Evolutionary conservation across 2,113 vertebrate genomes (phyloP).

Genomic region (Nerophis ophidion): DNA sequence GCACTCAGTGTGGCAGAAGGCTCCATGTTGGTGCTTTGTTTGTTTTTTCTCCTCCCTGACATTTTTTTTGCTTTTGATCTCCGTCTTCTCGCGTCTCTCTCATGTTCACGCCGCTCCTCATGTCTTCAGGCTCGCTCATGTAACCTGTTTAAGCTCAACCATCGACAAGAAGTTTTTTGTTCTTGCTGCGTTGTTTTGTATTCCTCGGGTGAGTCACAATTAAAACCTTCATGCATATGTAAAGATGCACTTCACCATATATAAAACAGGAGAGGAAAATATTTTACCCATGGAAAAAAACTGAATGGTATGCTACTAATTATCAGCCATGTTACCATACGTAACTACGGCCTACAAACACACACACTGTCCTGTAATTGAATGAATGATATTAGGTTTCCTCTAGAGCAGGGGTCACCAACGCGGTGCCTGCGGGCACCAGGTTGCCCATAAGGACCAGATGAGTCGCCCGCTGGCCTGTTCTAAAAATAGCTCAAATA

Average conservation of each 20-base stretch:
- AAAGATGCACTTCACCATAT: conserved; percentile 25
- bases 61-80: conserved; percentile 1
- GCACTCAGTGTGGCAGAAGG: conserved; percentile 47
- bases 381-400: too few species aligned
- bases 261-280: not conserved
- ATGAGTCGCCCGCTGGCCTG: too few species aligned
- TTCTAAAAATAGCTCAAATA: too few species aligned
- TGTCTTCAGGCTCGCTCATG: conserved; percentile 2
- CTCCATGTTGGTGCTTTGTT: conserved; percentile 32
- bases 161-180: not conserved
- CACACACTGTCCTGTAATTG: too few species aligned
- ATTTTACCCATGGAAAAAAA: not conserved
- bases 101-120: not conserved
- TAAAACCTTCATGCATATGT: conserved; percentile 41
- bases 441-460: too few species aligned
- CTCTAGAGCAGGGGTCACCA: too few species aligned
- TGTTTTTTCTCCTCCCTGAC: conserved; percentile 17
- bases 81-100: not conserved
- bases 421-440: too few species aligned
- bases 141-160: not conserved
- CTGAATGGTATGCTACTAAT: too few species aligned
- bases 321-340: too few species aligned
- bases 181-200: conserved; percentile 1
- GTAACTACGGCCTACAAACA: too few species aligned
- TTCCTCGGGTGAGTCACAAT: not conserved